Base-by-base conservation (phyloP, 2,888 invertebrate genomes). In the Drosophila gaucha region DNA sequence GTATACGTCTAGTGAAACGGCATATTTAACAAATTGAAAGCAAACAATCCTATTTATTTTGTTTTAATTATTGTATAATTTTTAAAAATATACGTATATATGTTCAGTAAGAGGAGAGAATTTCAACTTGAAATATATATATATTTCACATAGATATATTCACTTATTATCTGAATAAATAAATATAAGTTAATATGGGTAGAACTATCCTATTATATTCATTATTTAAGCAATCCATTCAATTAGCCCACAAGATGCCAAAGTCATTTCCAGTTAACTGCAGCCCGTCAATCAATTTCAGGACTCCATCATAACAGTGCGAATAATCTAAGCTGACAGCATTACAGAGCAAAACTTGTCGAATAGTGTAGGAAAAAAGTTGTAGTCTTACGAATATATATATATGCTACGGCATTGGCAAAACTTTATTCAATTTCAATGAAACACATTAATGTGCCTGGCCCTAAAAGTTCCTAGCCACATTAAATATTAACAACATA, bases 401-500 rank as follows among this genome's bases (percentile, higher is more conserved):
- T 6, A 20, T n/a, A n/a, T n/a, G n/a, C 39, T 9, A n/a, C 12
- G 12, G 10, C 22, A 24, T 43, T 28, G 43, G 43, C 22, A 24
- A 41, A 10, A 26, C 16, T 10, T 43, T 44, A 39, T 65, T 36
- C 59, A 31, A 57, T 73, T 73, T 70, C 79, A 71, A 73, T 75
- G 50, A 85, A 85, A 73, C 38, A 50, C 72, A 52, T 67, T 75
- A 72, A 57, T 58, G 57, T 60, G 51, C 47, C 50, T 57, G 59
- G 51, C 41, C 8, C 5, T 8, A 33, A 49, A 69, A 70, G 59
- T 74, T 83, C 65, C 16, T 59, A 36, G 50, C 38, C 26, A 55
- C 62, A 79, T 86, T 67, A 76, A 67, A 50, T 76, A 79, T 82
- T 79, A 74, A 87, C 69, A 36, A 28, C 49, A 31, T 26, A 47